Conservation (phyloP, 2,797 vertebrate genomes). For the Cossypha dichroa region DNA sequence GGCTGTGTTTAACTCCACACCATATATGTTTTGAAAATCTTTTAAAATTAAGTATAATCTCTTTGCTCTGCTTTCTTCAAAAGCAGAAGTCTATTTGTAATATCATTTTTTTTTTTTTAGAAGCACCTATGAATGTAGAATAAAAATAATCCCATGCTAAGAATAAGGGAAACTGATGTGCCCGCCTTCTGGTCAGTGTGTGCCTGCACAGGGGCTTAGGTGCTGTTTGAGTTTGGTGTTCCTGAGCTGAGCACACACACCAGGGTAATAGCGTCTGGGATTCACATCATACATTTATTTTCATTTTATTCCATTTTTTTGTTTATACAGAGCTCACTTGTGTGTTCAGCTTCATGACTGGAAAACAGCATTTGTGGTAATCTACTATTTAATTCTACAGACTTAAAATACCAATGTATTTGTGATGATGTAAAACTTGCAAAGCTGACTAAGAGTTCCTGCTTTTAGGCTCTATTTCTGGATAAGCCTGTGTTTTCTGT, state of each 20-base stretch:
- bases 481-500: neutral
- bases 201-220: neutral
- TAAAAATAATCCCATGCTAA: neutral
- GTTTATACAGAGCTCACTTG: neutral
- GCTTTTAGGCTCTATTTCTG: neutral
- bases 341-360: neutral
- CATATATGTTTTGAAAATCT: neutral
- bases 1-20: neutral
- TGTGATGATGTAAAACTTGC: neutral
- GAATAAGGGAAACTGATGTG: neutral
- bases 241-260: neutral
- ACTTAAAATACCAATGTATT: neutral
- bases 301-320: neutral
- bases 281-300: neutral
- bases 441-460: neutral
- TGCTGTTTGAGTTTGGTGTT: neutral
- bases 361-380: neutral
- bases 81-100: neutral
- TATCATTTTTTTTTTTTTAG: neutral
- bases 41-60: neutral
- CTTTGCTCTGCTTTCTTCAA: neutral
- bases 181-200: accelerated
- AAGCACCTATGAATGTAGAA: neutral
- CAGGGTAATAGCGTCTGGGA: neutral
- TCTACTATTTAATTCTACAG: neutral